phyloP scores from a whole-genome alignment of 2,888 invertebrate genomes.

The Andrena flavipes region DNA sequence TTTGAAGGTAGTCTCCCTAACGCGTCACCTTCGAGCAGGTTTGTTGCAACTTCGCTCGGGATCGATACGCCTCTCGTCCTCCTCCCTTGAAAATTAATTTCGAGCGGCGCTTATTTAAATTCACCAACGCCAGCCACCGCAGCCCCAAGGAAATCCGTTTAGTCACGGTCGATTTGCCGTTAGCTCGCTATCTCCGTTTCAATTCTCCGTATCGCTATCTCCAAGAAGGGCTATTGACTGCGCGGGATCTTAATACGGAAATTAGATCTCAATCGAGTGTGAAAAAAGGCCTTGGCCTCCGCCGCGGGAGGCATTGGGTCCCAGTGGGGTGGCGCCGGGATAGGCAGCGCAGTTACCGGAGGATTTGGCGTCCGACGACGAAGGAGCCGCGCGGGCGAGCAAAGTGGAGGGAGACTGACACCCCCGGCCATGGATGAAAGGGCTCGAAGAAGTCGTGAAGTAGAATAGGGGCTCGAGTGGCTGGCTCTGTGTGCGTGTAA shows the following conservation, averaged over 20 bases:
- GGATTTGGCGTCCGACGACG: constrained; percentile 12
- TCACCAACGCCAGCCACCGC: constrained; percentile 27
- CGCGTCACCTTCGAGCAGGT: neutral
- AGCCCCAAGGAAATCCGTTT: constrained; percentile 26
- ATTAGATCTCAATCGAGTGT: constrained; percentile 59
- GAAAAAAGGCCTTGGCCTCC: constrained; percentile 11
- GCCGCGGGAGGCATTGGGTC: neutral
- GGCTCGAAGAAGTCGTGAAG: constrained; percentile 39
- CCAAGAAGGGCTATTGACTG: constrained; percentile 28
- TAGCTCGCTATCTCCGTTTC: constrained; percentile 40
- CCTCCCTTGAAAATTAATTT: constrained; percentile 40
- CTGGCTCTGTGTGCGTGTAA: constrained; percentile 16
- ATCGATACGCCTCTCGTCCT: neutral
- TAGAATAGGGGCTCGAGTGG: constrained; percentile 37
- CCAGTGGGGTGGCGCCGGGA: neutral
- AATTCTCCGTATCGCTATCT: constrained; percentile 24
- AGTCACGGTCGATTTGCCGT: constrained; percentile 53
- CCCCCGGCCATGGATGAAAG: constrained; percentile 24
- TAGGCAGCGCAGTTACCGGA: constrained; percentile 11
- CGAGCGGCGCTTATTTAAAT: constrained; percentile 39
- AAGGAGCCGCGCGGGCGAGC: constrained; percentile 15
- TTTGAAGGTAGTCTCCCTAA: neutral
- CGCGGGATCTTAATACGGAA: constrained; percentile 46
- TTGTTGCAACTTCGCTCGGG: constrained; percentile 6
- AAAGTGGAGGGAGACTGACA: constrained; percentile 21